Evolutionary conservation across 2,113 vertebrate species (phyloP), one percentile per base, ranked within the genome.

Genomic region (Heterotis niloticus): DNA sequence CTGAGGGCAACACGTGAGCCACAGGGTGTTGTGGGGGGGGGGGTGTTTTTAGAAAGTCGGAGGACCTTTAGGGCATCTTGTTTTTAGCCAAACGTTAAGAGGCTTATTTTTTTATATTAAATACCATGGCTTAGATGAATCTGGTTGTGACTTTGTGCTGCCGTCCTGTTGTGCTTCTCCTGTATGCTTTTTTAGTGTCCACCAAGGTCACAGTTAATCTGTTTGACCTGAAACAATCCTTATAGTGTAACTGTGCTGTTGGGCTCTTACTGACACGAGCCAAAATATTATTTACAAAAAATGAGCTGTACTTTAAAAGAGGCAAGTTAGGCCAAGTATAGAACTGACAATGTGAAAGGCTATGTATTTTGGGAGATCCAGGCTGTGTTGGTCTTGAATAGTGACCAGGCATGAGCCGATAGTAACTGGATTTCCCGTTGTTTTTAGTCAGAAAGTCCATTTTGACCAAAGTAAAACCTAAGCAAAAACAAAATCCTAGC

Each of bases 61-160:
- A 20, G 68, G 57, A 57, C 17, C 17, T 17, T 34, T 64, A 20
- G 68, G 68, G 28, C 56, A 51, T 60, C 54, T 64, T 56, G 26
- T 62, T 23, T 64, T 57, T 23, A 64, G 34, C 34, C 44, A n/a
- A 64, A 26, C 18, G 34, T 44, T 79, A 64, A 65, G 57, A 73
- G 29, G 34, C 28, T 71, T 64, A 20, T 60, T 28, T 56, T 14
- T 28, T 17, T 20, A 72, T 72, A 64, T 72, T 79, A 71, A 23
- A 62, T 71, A 71, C 9, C 5, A 18, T 28, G 56, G 24, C 16
- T 60, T 7, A n/a, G 68, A 62, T 70, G 24, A 57, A 72, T n/a
- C 13, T 71, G 7, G 20, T 56, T 34, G 24, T 28, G 44, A 57
- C 12, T 56, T 29, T 16, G 9, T 18, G 20, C 64, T 59, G 24